phyloP scores from a whole-genome alignment of 2,888 invertebrate species.

The Drosophila quinaria region DNA sequence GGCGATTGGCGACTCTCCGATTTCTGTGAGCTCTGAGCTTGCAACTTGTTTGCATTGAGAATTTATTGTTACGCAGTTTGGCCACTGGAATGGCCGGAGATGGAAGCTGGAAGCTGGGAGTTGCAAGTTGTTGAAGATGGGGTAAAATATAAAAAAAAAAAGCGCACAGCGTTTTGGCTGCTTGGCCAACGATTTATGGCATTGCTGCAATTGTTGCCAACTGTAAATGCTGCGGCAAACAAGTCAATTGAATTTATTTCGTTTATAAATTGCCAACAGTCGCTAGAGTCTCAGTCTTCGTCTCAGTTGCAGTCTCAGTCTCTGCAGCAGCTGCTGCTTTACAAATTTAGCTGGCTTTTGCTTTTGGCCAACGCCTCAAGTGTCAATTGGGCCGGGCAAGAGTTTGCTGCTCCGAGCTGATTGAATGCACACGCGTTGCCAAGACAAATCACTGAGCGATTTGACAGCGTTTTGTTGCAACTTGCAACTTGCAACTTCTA shows the following conservation, averaged over 20 bases:
- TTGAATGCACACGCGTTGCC: constrained; percentile 64
- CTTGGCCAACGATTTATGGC: constrained; percentile 78
- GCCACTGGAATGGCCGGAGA: constrained; percentile 59
- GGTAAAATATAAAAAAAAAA: neutral
- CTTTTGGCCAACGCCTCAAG: constrained; percentile 59
- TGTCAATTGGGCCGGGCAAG: constrained; percentile 52
- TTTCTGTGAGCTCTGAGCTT: constrained; percentile 41
- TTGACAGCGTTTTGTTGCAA: constrained; percentile 59
- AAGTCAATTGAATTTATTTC: constrained; percentile 82
- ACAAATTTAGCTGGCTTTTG: neutral
- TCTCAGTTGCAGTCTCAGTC: neutral
- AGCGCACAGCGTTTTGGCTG: constrained; percentile 21
- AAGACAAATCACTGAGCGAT: constrained; percentile 78
- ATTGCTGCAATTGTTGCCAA: constrained; percentile 82
- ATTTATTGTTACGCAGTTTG: constrained; percentile 81
- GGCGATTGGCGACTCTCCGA: constrained; percentile 41
- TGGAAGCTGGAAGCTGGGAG: constrained; percentile 6
- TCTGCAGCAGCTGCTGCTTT: constrained; percentile 23
- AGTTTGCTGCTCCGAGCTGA: constrained; percentile 34
- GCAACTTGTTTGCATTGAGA: constrained; percentile 81
- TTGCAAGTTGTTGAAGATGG: neutral
- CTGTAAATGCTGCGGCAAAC: constrained; percentile 81
- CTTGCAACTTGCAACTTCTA: neutral
- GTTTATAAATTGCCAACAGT: constrained; percentile 75
- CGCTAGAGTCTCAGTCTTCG: neutral